These are phyloP conservation scores for Dinomys branickii DNA, from an alignment of 2,113 vertebrate species.

Conservation along the genomic window DNA sequence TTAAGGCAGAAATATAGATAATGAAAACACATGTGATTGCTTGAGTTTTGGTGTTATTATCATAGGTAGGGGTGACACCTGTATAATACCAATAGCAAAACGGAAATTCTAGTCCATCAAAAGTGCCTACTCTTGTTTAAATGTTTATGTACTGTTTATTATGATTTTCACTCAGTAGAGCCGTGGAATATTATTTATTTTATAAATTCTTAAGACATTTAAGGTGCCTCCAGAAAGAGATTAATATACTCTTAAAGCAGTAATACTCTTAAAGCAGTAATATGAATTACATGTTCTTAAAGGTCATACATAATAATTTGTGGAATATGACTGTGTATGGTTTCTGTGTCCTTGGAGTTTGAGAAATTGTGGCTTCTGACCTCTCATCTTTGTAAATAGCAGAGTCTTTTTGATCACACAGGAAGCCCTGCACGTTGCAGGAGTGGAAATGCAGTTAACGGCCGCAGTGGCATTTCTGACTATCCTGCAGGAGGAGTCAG, in stretches of 20 bases:
- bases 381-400: constrained; percentile 43
- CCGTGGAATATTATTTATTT: constrained; percentile 11
- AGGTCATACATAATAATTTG: not conserved
- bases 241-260: constrained; percentile 17
- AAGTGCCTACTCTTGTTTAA: constrained; percentile 1
- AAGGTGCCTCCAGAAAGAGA: not conserved
- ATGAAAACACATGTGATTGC: not conserved
- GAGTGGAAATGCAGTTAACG: constrained; percentile 93
- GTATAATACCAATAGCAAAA: not conserved
- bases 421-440: constrained; percentile 93
- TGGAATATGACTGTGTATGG: not conserved
- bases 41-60: constrained; percentile 4
- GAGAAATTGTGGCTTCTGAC: not conserved
- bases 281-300: not conserved
- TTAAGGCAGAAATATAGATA: constrained; percentile 45
- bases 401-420: constrained; percentile 82
- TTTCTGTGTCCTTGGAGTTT: constrained; percentile 8
- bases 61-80: not conserved
- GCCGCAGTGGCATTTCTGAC: constrained; percentile 95
- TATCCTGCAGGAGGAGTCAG: constrained; percentile 94
- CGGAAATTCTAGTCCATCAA: not conserved
- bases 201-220: constrained; percentile 48
- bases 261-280: not conserved
- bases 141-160: not conserved
- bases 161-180: constrained; percentile 40